Evolutionary conservation across 92 coral and sea anemone species (phyloP).

Genomic region (Hydrozoanthus gracilis): DNA sequence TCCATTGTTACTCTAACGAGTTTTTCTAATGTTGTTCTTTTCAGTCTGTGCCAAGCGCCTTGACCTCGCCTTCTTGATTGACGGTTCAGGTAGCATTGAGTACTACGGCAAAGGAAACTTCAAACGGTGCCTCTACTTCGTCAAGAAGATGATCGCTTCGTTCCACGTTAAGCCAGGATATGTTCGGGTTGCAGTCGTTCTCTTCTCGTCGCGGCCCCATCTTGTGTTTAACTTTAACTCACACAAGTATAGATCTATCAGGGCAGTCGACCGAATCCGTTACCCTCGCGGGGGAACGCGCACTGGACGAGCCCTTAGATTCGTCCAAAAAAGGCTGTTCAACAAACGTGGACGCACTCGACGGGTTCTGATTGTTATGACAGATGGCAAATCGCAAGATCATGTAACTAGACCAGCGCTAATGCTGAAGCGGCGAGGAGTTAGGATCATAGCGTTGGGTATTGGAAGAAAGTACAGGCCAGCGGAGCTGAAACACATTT

Average conservation of each 20-base stretch:
- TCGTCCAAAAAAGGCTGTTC: conserved; percentile 36
- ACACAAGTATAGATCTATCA: conserved; percentile 46
- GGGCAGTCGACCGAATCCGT: conserved; percentile 65
- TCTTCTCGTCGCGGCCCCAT: conserved; percentile 63
- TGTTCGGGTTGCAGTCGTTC: conserved; percentile 63
- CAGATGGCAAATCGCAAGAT: conserved; percentile 84
- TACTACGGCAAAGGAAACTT: conserved; percentile 72
- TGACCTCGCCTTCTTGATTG: conserved; percentile 72
- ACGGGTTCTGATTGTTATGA: conserved; percentile 75
- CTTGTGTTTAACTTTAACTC: conserved; percentile 69
- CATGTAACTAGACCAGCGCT: conserved; percentile 57
- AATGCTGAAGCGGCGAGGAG: conserved; percentile 62
- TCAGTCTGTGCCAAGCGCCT: conserved; percentile 59
- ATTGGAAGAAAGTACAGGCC: conserved; percentile 62
- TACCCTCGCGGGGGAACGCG: conserved; percentile 89
- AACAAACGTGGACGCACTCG: conserved; percentile 54
- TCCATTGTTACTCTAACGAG: background rate
- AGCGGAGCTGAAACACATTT: conserved; percentile 65
- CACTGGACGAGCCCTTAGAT: conserved; percentile 78
- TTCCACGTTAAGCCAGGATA: conserved; percentile 53
- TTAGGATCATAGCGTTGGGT: conserved; percentile 69
- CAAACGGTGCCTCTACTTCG: conserved; percentile 75
- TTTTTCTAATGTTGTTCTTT: background rate
- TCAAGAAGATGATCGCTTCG: conserved; percentile 61
- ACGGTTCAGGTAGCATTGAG: conserved; percentile 80